A percentile compares a stretch with the other conserved stretches of the same genome.
These are phyloP conservation scores for Lepidonotus clava DNA, from an alignment of 2,888 invertebrate genomes.

Conservation along the genomic window DNA sequence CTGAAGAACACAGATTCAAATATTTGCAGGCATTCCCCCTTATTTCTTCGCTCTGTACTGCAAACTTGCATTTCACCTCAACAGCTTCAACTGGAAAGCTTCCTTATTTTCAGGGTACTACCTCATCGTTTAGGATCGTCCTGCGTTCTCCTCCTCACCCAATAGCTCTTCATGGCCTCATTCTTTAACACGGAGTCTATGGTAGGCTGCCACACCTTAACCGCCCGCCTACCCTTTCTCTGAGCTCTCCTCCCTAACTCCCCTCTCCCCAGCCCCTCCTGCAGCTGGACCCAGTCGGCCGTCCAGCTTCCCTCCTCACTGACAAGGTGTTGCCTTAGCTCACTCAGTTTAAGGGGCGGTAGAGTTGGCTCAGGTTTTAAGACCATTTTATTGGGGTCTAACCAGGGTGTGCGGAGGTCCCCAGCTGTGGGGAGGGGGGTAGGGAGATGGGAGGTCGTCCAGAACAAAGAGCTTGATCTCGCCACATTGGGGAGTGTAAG, in stretches of 20 bases:
- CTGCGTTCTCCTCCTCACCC: no score
- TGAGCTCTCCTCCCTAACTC: neutral
- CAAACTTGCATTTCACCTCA: no score
- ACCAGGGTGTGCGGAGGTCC: neutral
- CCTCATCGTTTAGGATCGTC: no score
- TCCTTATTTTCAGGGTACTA: no score
- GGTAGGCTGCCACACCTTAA: slow-evolving; percentile 4
- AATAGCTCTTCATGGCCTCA: neutral
- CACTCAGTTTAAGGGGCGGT: neutral
- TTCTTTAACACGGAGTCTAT: neutral
- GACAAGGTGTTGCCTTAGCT: neutral
- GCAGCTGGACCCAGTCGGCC: neutral
- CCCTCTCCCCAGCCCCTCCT: neutral
- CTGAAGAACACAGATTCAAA: no score
- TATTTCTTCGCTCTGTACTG: no score
- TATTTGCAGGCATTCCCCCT: no score
- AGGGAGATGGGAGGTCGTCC: neutral
- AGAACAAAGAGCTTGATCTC: neutral
- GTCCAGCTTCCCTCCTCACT: neutral
- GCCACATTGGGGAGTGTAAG: no score
- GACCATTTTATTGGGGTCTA: neutral
- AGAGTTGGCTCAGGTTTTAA: neutral
- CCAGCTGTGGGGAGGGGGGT: neutral
- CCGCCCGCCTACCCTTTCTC: neutral
- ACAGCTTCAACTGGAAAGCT: no score